Evolutionary conservation across 2,888 invertebrate genomes (phyloP), one percentile per base, ranked within the genome.

Genomic region (Drosophila pseudotakahashii): DNA sequence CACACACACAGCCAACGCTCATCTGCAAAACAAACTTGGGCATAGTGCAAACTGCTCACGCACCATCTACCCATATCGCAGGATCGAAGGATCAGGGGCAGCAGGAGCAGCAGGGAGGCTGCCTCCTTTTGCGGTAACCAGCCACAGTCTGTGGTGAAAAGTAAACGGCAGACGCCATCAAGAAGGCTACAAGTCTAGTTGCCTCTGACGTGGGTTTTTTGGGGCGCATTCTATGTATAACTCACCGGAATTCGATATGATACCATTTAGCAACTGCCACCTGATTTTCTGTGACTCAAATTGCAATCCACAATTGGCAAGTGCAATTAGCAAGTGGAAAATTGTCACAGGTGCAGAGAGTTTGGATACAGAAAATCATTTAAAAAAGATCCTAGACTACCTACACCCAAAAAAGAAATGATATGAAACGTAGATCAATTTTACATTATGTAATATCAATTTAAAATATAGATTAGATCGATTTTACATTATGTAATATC

Each of bases 1-100:
- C 54, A 73, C 45, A 50, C 50, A 55, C 19, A 19, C 19, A 19
- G 23, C 58, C 44, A 57, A 53, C 58, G 50, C 60, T 71, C 81
- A 81, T 75, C 75, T 84, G 79, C 75, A 77, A 75, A 77, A 60
- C 78, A 82, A 79, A 82, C 60, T 75, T 60, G 73, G 59, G 39
- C 52, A 47, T 36, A 70, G 52, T 63, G 71, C 63, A 63, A 72
- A 73, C 72, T 73, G 61, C 71, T 63, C 66, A 75, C 64, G 70
- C 79, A 79, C 54, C 74, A 72, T 79, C 73, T 60, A 72, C 55
- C 50, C 54, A 39, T 36, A 52, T 68, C 44, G 39, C 51, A 36
- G 45, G 14, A 47, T 47, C 47, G 23, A n/a, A 7, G 47, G 47
- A 47, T 47, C 30, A 32, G 32, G 51, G 26, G 34, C 16, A 3